A percentile compares a stretch with the other conserved stretches of the same genome.
Evolutionary conservation across 2,113 vertebrate genomes (phyloP).

Genomic region (Ammodramus savannarum): DNA sequence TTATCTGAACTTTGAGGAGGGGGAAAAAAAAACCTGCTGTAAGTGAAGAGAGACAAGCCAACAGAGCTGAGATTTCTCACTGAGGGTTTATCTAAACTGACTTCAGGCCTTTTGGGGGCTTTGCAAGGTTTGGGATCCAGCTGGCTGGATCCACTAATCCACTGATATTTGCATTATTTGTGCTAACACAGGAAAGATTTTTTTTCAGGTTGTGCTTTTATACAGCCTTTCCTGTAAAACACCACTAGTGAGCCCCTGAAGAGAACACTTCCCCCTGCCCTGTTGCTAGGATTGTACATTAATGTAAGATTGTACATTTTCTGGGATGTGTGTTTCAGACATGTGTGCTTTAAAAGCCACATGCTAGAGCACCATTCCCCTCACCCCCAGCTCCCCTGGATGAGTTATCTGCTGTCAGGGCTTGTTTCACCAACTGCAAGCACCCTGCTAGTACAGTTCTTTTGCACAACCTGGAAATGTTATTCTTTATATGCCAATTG

Average conservation of each 20-base stretch:
- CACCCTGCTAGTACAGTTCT: neutral
- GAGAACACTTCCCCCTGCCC: neutral
- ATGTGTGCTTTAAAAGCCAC: neutral
- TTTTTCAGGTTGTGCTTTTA: neutral
- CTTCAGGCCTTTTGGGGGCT: neutral
- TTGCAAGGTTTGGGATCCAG: neutral
- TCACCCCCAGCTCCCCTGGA: neutral
- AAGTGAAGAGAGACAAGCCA: neutral
- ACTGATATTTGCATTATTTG: neutral
- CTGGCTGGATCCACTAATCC: neutral
- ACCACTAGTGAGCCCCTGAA: neutral
- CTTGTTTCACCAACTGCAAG: constrained; percentile 25
- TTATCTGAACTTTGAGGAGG: neutral
- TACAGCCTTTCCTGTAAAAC: neutral
- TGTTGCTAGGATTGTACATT: neutral
- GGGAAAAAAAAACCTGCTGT: neutral
- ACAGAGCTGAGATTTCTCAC: neutral
- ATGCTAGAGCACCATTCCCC: neutral
- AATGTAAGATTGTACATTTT: neutral
- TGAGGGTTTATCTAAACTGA: neutral
- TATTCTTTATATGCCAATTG: constrained; percentile 9
- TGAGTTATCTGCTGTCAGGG: neutral
- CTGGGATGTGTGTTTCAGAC: neutral
- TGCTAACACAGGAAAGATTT: neutral
- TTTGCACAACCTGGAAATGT: constrained; percentile 10